A percentile compares a stretch with the other conserved stretches of the same genome.
These are phyloP conservation scores for Bubalus kerabau DNA, from an alignment of 2,113 vertebrate genomes.

Conservation along the genomic window DNA sequence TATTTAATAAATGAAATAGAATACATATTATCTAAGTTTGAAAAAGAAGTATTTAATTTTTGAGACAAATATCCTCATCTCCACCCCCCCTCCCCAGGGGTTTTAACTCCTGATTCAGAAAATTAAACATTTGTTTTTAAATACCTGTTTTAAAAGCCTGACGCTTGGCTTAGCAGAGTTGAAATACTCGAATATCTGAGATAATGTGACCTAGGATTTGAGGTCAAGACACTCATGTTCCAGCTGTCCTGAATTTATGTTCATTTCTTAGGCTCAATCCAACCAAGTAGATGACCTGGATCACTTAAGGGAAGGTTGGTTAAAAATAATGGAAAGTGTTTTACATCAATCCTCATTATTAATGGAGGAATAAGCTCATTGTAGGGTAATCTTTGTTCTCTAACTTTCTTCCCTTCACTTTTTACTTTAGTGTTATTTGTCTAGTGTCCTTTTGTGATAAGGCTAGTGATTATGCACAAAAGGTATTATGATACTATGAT, in stretches of 20 bases:
- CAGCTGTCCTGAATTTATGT: not conserved
- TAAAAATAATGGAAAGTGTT: conserved; percentile 36
- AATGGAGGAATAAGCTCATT: not conserved
- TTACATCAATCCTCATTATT: not conserved
- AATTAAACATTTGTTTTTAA: conserved; percentile 5
- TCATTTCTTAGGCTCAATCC: conserved; percentile 20
- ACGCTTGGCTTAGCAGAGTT: not conserved
- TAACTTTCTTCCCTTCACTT: not conserved
- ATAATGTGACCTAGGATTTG: conserved; percentile 9
- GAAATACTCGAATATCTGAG: conserved; percentile 34
- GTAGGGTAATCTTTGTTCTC: not conserved
- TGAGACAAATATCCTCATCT: not conserved
- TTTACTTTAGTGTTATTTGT: conserved; percentile 75
- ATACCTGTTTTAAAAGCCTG: conserved; percentile 21
- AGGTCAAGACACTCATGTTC: not conserved
- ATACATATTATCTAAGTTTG: not conserved
- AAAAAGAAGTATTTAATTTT: not conserved
- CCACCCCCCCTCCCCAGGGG: fast-evolving
- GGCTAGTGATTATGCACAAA: conserved; percentile 82
- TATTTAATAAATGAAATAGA: conserved; percentile 6
- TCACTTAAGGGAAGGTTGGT: not conserved
- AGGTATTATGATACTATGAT: conserved; percentile 87
- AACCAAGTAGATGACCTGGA: not conserved
- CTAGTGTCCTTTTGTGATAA: conserved; percentile 87
- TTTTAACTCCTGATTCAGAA: conserved; percentile 10